Conservation (phyloP, 2,797 vertebrate species). For the Halcyon chelicuti region DNA sequence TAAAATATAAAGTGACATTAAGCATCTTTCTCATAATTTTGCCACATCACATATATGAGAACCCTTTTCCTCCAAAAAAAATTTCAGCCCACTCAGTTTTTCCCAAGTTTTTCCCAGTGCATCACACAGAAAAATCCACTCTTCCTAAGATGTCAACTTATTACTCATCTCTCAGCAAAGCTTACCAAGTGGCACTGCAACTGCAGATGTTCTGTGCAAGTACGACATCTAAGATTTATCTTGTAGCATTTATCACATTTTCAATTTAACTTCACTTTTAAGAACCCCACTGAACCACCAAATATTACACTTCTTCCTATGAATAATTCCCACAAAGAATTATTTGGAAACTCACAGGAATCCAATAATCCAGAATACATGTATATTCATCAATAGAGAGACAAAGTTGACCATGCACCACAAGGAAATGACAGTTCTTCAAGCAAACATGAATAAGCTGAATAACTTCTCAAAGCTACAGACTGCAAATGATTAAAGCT, state of each 20-base stretch:
- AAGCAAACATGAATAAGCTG: neutral
- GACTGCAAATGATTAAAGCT: neutral
- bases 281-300: neutral
- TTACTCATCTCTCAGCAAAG: neutral
- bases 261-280: neutral
- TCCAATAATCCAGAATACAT: neutral
- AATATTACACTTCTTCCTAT: neutral
- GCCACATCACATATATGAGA: neutral
- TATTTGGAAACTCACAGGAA: neutral
- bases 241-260: neutral
- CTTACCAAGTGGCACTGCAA: neutral
- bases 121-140: neutral
- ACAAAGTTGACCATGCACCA: neutral
- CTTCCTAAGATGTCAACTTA: neutral
- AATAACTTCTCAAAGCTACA: neutral
- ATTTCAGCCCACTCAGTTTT: neutral
- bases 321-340: neutral
- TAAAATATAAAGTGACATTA: neutral
- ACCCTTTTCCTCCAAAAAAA: neutral
- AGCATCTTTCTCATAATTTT: slow-evolving; percentile 1
- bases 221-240: neutral
- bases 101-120: neutral
- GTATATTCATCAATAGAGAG: neutral
- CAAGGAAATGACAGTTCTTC: neutral
- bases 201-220: neutral